Conservation (phyloP, 2,797 vertebrate species). For the Chaetodon trifasciatus region DNA sequence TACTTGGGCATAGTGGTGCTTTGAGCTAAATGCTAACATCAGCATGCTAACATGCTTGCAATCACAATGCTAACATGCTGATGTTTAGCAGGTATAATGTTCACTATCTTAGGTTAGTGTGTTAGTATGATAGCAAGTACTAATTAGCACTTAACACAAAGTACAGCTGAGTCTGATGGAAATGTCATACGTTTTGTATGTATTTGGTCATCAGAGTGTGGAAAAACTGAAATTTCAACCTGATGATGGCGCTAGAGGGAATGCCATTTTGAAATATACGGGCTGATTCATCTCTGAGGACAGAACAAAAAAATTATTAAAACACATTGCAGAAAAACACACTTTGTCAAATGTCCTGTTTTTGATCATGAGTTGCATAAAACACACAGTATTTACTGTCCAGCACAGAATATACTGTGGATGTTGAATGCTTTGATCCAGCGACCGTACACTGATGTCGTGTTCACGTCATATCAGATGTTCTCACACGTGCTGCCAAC, state of each 20-base stretch:
- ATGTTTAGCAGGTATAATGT: not conserved
- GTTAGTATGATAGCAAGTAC: not conserved
- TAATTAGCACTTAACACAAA: not conserved
- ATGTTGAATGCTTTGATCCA: not conserved
- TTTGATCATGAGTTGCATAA: not conserved
- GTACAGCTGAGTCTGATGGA: not conserved
- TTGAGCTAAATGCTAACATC: not conserved
- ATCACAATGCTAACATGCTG: not conserved
- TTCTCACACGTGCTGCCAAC: constrained; percentile 18
- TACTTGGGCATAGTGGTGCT: not conserved
- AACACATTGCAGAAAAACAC: not conserved
- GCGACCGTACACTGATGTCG: not conserved
- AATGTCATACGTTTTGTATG: not conserved
- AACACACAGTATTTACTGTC: not conserved
- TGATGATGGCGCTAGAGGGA: not conserved
- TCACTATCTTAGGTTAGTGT: not conserved
- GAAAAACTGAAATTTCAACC: not conserved
- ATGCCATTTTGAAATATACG: not conserved
- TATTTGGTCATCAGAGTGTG: not conserved
- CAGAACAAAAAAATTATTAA: not conserved
- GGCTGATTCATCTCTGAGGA: too few relatives aligned
- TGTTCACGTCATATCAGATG: constrained; percentile 23
- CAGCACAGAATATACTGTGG: not conserved
- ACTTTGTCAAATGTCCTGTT: not conserved
- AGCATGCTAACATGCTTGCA: not conserved